These are phyloP conservation scores for Rhagoletis zephyria DNA, from an alignment of 1,140 invertebrate species.

Conservation along the genomic window DNA sequence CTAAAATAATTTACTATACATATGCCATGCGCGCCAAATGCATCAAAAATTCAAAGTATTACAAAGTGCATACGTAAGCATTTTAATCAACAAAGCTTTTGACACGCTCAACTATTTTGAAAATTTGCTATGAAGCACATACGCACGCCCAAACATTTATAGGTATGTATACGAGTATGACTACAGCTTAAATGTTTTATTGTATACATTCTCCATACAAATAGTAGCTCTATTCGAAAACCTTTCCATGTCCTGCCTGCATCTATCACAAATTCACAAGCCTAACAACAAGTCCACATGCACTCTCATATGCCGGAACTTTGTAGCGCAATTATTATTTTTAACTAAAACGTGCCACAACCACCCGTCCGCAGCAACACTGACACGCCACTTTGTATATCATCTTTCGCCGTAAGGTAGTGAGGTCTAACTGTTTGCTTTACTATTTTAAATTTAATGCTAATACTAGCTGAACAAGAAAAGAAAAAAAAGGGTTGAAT, in stretches of 20 bases:
- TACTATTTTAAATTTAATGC: constrained; percentile 44
- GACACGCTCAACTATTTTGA: constrained; percentile 14
- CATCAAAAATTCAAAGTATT: neutral
- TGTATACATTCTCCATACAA: neutral
- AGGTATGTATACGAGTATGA: too few species aligned
- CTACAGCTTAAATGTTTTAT: neutral
- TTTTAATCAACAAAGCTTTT: constrained; percentile 27
- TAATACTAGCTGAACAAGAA: constrained; percentile 7
- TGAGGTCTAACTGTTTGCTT: neutral
- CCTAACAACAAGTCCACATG: constrained; percentile 11
- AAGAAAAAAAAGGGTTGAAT: neutral
- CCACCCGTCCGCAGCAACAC: constrained; percentile 47
- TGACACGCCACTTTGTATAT: constrained; percentile 20
- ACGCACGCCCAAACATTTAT: neutral
- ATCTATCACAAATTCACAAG: neutral
- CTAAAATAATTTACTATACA: neutral
- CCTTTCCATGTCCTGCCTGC: constrained; percentile 39
- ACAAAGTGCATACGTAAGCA: constrained; percentile 28
- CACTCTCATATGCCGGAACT: constrained; percentile 32
- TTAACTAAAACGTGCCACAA: constrained; percentile 57
- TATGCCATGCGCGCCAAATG: neutral
- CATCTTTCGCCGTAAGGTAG: neutral
- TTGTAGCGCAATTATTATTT: constrained; percentile 49
- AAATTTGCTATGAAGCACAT: neutral
- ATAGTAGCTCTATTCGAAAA: neutral